Evolutionary conservation across 2,113 vertebrate genomes (phyloP), one percentile per base, ranked within the genome.

Genomic region (Gambusia holbrooki): DNA sequence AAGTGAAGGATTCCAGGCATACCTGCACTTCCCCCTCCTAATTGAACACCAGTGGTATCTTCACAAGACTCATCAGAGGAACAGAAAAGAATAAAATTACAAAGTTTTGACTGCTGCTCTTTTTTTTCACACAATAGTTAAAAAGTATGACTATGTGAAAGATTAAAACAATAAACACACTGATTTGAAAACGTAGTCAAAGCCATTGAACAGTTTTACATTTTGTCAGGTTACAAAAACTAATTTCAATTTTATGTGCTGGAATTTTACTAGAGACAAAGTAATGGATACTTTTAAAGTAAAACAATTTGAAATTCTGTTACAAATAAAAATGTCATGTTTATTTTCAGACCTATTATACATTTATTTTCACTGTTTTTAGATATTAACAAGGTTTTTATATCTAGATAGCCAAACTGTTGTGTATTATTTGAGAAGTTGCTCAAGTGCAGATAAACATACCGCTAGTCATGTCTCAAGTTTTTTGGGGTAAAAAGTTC

Each of bases 1-100:
- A 92, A 81, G 86, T 69, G 74, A 91, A 94, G 87, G 85, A 95
- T 93, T 94, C 74, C 84, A 93, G 66, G 51, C 45, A 84, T 94
- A 92, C 90, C 94, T 89, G 74, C 8, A 77, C 58, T 37, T 83
- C 81, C 69, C 78, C 35, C 73, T 76, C 54, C 80, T 94, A 93
- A 87, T 85, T 87, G 89, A 88, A 73, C 76, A 78, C 80, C 71
- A 37, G 69, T 75, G 75, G 87, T 81, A 84, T 90, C 89, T 80
- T 90, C 86, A 89, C 77, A 89, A 78, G 81, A 74, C 63, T 90
- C 91, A 91, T 88, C 76, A 86, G 70, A 80, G 77, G 74, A 80
- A 77, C 0, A 27, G 61, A 80, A 67, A 74, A 70, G 69, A 48
- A 69, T 42, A 58, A 48, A 80, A 67, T 66, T 28, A 66, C 77